These are phyloP conservation scores for Diarsia dahlii DNA, from an alignment of 2,888 invertebrate species.

Conservation along the genomic window DNA sequence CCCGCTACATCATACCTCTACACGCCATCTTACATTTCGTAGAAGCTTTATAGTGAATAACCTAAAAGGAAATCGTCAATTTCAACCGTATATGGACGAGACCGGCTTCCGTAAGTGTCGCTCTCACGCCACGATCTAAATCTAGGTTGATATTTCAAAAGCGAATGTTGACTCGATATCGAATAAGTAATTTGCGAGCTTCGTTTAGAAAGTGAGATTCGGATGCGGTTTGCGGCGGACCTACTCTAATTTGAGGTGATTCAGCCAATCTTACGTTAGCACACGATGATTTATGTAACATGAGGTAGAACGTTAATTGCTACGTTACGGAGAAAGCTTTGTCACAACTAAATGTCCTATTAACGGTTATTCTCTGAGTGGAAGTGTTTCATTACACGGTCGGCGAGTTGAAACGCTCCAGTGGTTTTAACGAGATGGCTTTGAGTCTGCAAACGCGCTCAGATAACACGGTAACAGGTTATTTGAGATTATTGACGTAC, in stretches of 20 bases:
- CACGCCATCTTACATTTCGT: constrained; percentile 12
- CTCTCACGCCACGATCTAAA: constrained; percentile 61
- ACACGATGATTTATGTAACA: constrained; percentile 63
- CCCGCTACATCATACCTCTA: constrained; percentile 21
- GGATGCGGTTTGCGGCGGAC: constrained; percentile 70
- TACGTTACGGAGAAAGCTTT: constrained; percentile 83
- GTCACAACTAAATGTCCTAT: constrained; percentile 83
- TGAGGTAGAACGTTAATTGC: constrained; percentile 73
- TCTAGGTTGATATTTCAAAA: constrained; percentile 77
- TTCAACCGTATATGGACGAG: constrained; percentile 56
- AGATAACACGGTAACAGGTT: constrained; percentile 73
- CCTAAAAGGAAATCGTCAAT: constrained; percentile 48
- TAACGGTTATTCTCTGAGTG: constrained; percentile 87
- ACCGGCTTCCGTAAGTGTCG: constrained; percentile 66
- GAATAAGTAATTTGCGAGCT: constrained; percentile 68
- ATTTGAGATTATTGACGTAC: constrained; percentile 72
- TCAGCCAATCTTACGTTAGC: constrained; percentile 56
- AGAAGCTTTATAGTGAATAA: constrained; percentile 43
- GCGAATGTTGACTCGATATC: constrained; percentile 62
- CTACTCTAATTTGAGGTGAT: constrained; percentile 53
- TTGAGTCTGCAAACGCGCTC: constrained; percentile 76
- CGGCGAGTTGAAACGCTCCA: constrained; percentile 83
- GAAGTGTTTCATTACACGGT: constrained; percentile 89
- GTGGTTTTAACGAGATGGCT: constrained; percentile 84
- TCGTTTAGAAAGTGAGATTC: constrained; percentile 74